Base-by-base conservation (phyloP, 1,140 invertebrate genomes). In the Leptopilina clavipes region DNA sequence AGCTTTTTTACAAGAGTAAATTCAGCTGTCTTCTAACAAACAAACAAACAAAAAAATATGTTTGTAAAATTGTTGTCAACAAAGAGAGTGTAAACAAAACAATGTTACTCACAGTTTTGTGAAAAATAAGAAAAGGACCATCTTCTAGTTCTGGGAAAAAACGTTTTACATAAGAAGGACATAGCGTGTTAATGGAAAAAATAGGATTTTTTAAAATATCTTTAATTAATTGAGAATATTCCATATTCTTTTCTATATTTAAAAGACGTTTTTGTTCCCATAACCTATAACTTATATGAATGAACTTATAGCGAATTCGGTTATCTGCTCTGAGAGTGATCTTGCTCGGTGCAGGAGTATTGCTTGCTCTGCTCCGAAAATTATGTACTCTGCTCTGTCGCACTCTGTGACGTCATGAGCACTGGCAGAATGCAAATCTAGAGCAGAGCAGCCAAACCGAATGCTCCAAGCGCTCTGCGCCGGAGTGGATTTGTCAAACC, bases 121-220 rank as follows among this genome's bases (percentile, higher is more conserved):
- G 71, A 52, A 78, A 45, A 37, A 80, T 11, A 9, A 78, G 37
- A 11, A 75, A 75, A 5, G 25, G 11, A n/a, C 56, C 18, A 22
- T 70, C 44, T 10, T 78, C 71, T 17, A 80, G 19, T 1, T 78
- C 73, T 1, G 73, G 73, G 22, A 80, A 72, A 25, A 80, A 48
- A 22, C 73, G 59, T 6, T 78, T 71, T 12, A 80, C 54, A 3
- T 80, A 78, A 5, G 79, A 78, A 12, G 78, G 74, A 65, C 59
- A 65, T 8, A 22, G 12, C 1, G 12, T 25, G 25, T 31, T 65
- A 31, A 65, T 31, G 8, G 19, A 65, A 65, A 65, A 65, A 65
- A 5, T 12, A 37, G 22, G 59, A 65, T 65, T 65, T 31, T 65
- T 31, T 22, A 65, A 14, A 65, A 65, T 14, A 31, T 31, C 25